Percentiles rank a stretch among this genome's conserved stretches.
phyloP scores from a whole-genome alignment of 2,888 invertebrate species.

The Acronicta alni region DNA sequence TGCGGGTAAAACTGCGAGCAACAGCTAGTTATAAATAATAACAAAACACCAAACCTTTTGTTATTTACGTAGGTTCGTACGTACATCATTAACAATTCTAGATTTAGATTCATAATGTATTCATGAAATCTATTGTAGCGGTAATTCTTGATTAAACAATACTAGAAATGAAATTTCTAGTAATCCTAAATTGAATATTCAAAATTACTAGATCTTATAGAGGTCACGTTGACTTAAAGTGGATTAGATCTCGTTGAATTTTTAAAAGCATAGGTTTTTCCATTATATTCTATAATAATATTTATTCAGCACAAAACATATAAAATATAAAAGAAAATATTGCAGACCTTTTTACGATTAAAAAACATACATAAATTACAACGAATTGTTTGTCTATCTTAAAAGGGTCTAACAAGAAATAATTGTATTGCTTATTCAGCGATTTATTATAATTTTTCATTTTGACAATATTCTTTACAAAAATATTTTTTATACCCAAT shows the following conservation, averaged over 20 bases:
- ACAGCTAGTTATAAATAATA: slow-evolving; percentile 1
- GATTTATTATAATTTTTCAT: too few species aligned
- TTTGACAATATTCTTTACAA: neutral
- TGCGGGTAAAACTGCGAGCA: too few species aligned
- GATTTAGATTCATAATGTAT: slow-evolving; percentile 2
- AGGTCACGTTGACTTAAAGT: neutral
- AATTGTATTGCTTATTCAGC: too few species aligned
- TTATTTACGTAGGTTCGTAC: slow-evolving; percentile 2
- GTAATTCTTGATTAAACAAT: slow-evolving; percentile 11
- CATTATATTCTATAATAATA: too few species aligned
- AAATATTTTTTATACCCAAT: neutral
- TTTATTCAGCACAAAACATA: too few species aligned
- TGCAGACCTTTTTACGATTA: too few species aligned
- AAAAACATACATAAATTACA: neutral
- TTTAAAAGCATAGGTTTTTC: neutral
- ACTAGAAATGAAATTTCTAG: slow-evolving; percentile 10
- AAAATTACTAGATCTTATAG: slow-evolving; percentile 6
- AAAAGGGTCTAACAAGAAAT: too few species aligned
- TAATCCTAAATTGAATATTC: slow-evolving; percentile 6
- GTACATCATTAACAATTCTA: neutral
- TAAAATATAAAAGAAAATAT: too few species aligned
- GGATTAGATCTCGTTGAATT: neutral
- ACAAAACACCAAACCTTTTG: too few species aligned
- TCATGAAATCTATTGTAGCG: slow-evolving; percentile 12
- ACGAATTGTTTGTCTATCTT: neutral